These are phyloP conservation scores for Ophraella communa DNA, from an alignment of 2,888 invertebrate genomes.

Conservation along the genomic window DNA sequence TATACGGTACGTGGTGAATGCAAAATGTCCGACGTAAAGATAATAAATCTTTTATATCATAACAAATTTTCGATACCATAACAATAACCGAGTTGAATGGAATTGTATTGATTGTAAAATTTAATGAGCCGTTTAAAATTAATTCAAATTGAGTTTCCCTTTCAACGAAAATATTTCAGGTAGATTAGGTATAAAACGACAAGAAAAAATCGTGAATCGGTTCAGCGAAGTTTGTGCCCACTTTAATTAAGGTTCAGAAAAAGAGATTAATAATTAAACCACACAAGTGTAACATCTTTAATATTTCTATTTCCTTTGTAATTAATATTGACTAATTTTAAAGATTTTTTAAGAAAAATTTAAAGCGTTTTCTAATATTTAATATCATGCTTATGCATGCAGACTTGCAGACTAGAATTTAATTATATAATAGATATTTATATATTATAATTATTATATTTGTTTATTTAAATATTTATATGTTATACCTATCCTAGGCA, in stretches of 20 bases:
- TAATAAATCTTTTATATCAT: slow-evolving; percentile 4
- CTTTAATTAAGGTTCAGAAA: too few relatives aligned
- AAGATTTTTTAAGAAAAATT: too few relatives aligned
- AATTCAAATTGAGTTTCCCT: neutral
- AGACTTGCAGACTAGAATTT: too few relatives aligned
- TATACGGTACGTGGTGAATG: neutral
- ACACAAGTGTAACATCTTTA: too few relatives aligned
- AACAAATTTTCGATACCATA: neutral
- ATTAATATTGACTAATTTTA: too few relatives aligned
- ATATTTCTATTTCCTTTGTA: too few relatives aligned
- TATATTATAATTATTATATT: too few relatives aligned
- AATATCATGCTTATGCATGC: too few relatives aligned
- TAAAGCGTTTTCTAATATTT: too few relatives aligned
- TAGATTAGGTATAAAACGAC: neutral
- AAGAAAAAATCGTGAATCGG: neutral
- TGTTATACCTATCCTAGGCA: neutral
- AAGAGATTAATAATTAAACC: too few relatives aligned
- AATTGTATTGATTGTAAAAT: neutral
- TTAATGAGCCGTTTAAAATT: neutral
- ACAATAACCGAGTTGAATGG: neutral
- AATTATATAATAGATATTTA: too few relatives aligned
- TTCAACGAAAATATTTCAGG: neutral
- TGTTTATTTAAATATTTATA: too few relatives aligned
- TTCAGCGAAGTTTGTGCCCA: neutral
- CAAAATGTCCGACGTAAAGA: neutral